Evolutionary conservation across 2,113 vertebrate species (phyloP).

Genomic region (Nothobranchius furzeri): DNA sequence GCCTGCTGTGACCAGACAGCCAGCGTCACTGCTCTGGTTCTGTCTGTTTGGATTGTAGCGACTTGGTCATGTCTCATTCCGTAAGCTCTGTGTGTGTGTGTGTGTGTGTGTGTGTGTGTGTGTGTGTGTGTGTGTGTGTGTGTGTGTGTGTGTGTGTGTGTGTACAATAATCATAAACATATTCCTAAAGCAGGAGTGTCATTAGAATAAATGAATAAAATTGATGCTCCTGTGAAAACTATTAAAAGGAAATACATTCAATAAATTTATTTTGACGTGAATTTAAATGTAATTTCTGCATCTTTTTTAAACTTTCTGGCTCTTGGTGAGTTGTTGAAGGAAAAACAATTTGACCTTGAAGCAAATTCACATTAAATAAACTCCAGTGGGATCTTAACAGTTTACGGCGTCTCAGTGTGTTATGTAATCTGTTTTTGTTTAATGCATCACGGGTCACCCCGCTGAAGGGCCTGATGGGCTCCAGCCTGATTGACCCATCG

Average conservation of each 20-base stretch:
- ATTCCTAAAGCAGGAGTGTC: conserved; percentile 44
- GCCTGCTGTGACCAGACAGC: conserved; percentile 18
- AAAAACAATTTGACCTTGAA: conserved; percentile 11
- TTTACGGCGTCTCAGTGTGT: too few species aligned
- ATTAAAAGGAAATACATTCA: background rate
- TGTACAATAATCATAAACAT: conserved; percentile 23
- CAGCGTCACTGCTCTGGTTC: background rate
- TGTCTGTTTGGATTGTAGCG: conserved; percentile 8
- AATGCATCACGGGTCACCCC: background rate
- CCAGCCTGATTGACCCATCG: conserved; percentile 18
- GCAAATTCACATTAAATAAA: background rate
- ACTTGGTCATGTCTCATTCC: conserved; percentile 2
- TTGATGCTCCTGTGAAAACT: background rate
- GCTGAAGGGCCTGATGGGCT: background rate
- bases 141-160: too few species aligned
- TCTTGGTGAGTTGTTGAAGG: conserved; percentile 25
- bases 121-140: too few species aligned
- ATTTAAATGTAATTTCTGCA: background rate
- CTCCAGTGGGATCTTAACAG: too few species aligned
- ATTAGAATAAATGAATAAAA: conserved; percentile 66
- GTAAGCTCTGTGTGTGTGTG: background rate
- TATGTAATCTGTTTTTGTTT: too few species aligned
- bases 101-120: too few species aligned
- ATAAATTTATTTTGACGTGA: background rate
- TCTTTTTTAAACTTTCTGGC: conserved; percentile 2